Conservation (phyloP, 2,113 vertebrate species). For the Syngnathus scovelli region DNA sequence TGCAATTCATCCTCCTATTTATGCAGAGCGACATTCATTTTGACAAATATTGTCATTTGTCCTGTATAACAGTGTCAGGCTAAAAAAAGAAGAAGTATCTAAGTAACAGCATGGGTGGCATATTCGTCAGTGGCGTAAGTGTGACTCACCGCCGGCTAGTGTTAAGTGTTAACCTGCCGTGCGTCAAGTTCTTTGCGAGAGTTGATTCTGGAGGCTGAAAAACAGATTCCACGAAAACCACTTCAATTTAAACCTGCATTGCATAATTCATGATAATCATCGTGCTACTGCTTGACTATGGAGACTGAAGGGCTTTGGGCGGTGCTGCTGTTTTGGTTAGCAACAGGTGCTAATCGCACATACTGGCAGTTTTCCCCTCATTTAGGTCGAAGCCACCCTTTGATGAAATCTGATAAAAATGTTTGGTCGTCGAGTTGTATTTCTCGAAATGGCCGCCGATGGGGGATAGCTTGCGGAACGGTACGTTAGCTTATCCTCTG, state of each 20-base stretch:
- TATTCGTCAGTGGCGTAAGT: background rate
- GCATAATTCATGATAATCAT: background rate
- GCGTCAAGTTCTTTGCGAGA: background rate
- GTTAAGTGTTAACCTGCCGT: background rate
- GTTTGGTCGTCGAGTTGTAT: background rate
- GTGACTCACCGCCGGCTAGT: background rate
- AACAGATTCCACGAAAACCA: background rate
- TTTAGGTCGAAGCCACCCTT: background rate
- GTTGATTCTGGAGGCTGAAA: background rate
- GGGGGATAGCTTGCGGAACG: background rate
- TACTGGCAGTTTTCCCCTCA: background rate
- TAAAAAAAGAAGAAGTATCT: background rate
- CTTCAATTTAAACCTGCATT: background rate
- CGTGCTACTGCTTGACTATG: background rate
- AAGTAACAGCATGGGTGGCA: background rate
- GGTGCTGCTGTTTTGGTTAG: background rate
- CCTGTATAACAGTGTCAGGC: background rate
- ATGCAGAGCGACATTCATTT: background rate
- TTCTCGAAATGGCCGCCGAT: background rate
- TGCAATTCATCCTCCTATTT: constrained; percentile 1
- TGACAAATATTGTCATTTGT: background rate
- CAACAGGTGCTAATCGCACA: background rate
- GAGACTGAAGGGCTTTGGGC: background rate
- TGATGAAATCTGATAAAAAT: background rate
- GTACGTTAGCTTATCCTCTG: background rate